These are phyloP conservation scores for Spisula subtruncata DNA, from an alignment of 2,888 invertebrate species.

Conservation along the genomic window DNA sequence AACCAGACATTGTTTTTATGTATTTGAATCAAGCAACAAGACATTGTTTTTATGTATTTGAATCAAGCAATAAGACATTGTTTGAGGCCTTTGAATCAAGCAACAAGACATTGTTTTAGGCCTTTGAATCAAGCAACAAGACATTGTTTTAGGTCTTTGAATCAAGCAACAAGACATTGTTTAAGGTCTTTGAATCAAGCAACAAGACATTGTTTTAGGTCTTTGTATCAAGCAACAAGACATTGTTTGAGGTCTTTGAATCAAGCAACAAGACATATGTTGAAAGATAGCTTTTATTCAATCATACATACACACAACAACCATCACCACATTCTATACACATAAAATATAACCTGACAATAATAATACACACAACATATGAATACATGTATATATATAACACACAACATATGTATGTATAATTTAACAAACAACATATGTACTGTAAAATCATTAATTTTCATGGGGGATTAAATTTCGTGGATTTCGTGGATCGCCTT, in stretches of 20 bases:
- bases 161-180: neutral
- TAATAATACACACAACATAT: neutral
- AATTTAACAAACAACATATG: neutral
- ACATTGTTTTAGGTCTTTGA: neutral
- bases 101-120: neutral
- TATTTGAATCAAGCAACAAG: neutral
- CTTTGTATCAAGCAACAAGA: too few relatives aligned
- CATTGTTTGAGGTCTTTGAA: neutral
- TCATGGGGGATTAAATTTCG: too few relatives aligned
- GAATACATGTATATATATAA: neutral
- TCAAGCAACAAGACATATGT: neutral
- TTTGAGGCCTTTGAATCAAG: neutral
- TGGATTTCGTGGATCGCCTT: too few relatives aligned
- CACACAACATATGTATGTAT: neutral
- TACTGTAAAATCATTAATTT: too few relatives aligned
- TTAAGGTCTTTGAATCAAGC: neutral
- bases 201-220: neutral
- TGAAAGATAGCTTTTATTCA: constrained; percentile 23
- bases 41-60: neutral
- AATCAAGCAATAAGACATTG: neutral
- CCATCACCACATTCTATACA: constrained; percentile 12
- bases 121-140: neutral
- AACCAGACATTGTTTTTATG: neutral
- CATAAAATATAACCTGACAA: neutral
- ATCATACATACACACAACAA: neutral